Evolutionary conservation across 2,888 invertebrate genomes (phyloP), one percentile per base, ranked within the genome.

Genomic region (Philhelius pedissequus): DNA sequence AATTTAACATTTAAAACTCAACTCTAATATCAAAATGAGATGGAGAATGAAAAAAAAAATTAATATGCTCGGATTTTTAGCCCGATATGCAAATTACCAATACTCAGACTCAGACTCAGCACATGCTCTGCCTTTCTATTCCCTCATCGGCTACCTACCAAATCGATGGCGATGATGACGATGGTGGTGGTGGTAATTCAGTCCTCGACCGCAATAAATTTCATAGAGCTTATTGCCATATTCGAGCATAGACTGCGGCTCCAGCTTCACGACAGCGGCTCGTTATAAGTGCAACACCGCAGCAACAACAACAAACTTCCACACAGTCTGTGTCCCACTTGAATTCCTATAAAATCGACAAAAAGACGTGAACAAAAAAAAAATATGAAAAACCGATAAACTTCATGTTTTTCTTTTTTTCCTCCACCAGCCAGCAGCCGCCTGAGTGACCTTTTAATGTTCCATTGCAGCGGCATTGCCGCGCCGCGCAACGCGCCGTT

Each of bases 201-300:
- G 79, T 83, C 79, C 70, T 83, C 83, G 79, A 83, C 83, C 83
- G 83, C 83, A 83, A 83, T 83, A 74, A 79, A 83, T 79, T 70
- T 66, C 70, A 69, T 70, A 83, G 20, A 79, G 79, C 79, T 74
- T 83, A 79, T 74, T 74, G 79, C 79, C 69, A 64, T 74, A 66
- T 74, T 70, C 58, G 69, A 30, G 43, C 38, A 62, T 27, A 64
- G 74, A 70, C 79, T 79, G 13, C 3, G 45, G 11, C 64, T 83
- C 62, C 62, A 62, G 30, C 35, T 70, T 27, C 43, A 58, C 43
- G 27, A 30, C 62, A 38, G 27, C 60, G 40, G 64, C 64, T 50
- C 8, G 13, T 50, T 58, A 43, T 71, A 80, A 75, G 52, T 40
- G 15, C 60, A 56, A 25, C 20, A 25, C 18, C 30, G 1, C 38